A percentile compares a stretch with the other conserved stretches of the same genome.
These are phyloP conservation scores for Pterocles burchelli DNA, from an alignment of 2,113 vertebrate genomes.

Conservation along the genomic window DNA sequence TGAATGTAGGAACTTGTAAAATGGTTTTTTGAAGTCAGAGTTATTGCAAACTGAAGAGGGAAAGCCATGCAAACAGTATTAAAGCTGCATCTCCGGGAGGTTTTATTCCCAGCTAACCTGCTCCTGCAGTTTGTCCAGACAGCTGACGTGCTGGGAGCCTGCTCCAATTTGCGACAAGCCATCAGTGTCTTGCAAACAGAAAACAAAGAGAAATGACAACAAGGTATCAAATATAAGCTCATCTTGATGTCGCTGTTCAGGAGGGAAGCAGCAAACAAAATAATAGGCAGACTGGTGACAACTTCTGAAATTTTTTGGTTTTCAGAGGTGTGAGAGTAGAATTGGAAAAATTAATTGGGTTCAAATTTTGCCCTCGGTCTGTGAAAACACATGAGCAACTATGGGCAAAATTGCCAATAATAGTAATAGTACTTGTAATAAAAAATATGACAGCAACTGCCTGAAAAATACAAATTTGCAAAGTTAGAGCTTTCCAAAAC, in stretches of 20 bases:
- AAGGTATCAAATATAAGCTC: background rate
- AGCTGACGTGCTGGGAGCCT: background rate
- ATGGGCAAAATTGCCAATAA: constrained; percentile 11
- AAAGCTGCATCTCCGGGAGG: background rate
- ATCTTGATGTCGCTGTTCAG: background rate
- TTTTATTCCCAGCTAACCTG: background rate
- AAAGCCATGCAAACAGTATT: background rate
- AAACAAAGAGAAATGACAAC: constrained; percentile 24
- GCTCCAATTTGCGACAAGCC: background rate
- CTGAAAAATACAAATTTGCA: background rate
- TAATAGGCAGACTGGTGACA: background rate
- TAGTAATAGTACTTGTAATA: background rate
- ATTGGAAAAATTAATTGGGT: constrained; percentile 47
- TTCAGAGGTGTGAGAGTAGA: constrained; percentile 2
- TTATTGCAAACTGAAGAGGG: background rate
- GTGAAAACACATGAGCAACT: background rate
- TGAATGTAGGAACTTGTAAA: background rate
- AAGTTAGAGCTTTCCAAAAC: background rate
- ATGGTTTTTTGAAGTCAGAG: background rate
- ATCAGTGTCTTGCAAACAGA: background rate
- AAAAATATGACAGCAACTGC: background rate
- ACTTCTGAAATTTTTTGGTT: background rate
- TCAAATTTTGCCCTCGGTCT: background rate
- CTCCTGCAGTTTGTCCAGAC: background rate
- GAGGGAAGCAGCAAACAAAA: background rate